Evolutionary conservation across 2,888 invertebrate genomes (phyloP), one percentile per base, ranked within the genome.

Genomic region (Drosophila mettleri): DNA sequence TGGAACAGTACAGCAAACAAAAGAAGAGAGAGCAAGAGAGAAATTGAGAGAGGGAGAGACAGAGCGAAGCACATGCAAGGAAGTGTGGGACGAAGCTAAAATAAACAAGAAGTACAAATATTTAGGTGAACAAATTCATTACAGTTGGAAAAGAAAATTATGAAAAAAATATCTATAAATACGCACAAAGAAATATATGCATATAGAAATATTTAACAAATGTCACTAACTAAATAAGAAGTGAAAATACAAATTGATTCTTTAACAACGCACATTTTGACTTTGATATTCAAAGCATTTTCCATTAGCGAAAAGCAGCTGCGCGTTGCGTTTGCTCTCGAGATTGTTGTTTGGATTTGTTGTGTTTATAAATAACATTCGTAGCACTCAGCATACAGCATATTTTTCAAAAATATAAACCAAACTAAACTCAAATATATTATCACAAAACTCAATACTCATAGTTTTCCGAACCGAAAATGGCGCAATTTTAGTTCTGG

Each of bases 91-190:
- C 20, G 29, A 14, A 43, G 43, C 66, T 48, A 63, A 76, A 76
- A 76, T 67, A 74, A 71, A 67, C 49, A 53, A 20, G 14, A 58
- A 71, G 55, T 67, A 54, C 63, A 71, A 41, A 43, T 41, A 74
- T 70, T 72, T 62, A 49, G 38, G 16, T 72, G 64, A 52, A 53
- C 22, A 70, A 62, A 53, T 62, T 49, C 46, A 46, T 43, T 69
- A 43, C 49, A 57, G 49, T 66, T 66, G 62, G 57, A 64, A 49
- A 63, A 72, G 38, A 57, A 61, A 69, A 49, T 45, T 74, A 64
- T 80, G 45, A 57, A 80, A 57, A 80, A 70, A 68, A 67, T 33
- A 31, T 22, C 70, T 80, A 84, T 57, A 74, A 74, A 78, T 80
- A 81, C 14, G 20, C 49, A 41, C 34, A 36, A 24, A 43, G 27